Conservation (phyloP, 2,888 invertebrate species). For the Torymus auratus region DNA sequence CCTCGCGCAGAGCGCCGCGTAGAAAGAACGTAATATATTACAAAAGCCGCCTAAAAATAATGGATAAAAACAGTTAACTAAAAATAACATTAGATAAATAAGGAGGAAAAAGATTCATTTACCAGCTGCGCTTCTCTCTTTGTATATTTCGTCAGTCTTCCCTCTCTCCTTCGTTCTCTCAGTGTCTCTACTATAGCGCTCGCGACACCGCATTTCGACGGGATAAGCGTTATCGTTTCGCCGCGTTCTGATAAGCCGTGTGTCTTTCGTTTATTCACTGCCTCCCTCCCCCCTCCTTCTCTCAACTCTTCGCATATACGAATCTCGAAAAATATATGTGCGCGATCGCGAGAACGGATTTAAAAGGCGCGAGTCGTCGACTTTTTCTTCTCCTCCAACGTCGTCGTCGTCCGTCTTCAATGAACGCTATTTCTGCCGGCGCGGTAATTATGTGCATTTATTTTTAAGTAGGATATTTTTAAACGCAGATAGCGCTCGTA, state of each 20-base stretch:
- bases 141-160: slow-evolving; percentile 1
- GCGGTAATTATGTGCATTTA: not conserved
- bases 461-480: too few species aligned
- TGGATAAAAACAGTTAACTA: too few species aligned
- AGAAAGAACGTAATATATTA: too few species aligned
- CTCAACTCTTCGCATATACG: not conserved
- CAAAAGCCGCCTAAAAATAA: too few species aligned
- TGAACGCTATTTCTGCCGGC: not conserved
- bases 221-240: slow-evolving; percentile 49
- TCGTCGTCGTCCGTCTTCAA: slow-evolving; percentile 1
- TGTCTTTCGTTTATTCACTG: slow-evolving; percentile 22
- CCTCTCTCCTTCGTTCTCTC: not conserved
- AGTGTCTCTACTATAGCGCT: not conserved
- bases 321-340: slow-evolving; percentile 9
- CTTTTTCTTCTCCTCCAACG: not conserved
- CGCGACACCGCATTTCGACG: slow-evolving; percentile 3
- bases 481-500: too few species aligned
- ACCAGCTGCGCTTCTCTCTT: not conserved
- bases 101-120: slow-evolving; percentile 9
- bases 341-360: slow-evolving; percentile 1
- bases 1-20: not conserved
- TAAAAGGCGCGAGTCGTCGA: slow-evolving; percentile 4
- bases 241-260: slow-evolving; percentile 23
- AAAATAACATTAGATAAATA: too few species aligned
- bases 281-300: not conserved